These are phyloP conservation scores for Oncopodura yosiiana DNA, from an alignment of 1,140 invertebrate species.

Conservation along the genomic window DNA sequence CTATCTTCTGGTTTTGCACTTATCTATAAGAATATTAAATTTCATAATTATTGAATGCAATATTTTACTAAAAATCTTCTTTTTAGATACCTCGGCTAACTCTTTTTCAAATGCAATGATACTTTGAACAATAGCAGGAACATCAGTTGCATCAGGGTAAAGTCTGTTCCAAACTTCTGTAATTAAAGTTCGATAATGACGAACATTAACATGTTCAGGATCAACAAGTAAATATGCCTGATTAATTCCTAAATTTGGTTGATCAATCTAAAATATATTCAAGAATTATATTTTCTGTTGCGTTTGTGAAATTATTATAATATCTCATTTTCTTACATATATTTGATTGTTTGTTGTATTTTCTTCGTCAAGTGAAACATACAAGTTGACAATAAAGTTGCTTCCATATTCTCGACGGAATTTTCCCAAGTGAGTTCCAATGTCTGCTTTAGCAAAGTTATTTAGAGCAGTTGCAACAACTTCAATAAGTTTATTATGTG, in stretches of 20 bases:
- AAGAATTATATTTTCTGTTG: no score
- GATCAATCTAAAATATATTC: slow-evolving; percentile 26
- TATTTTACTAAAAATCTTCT: not conserved
- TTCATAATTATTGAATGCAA: not conserved
- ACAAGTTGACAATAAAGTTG: slow-evolving; percentile 21
- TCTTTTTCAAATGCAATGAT: slow-evolving; percentile 13
- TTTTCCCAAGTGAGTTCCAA: slow-evolving; percentile 27
- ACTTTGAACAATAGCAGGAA: not conserved
- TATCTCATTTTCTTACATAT: slow-evolving; percentile 32
- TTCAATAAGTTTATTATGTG: no score
- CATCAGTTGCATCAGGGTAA: slow-evolving; percentile 7
- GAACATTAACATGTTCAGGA: not conserved
- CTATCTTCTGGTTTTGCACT: slow-evolving; percentile 3
- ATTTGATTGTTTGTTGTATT: slow-evolving; percentile 22
- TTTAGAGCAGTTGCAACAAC: no score
- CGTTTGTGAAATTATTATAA: no score
- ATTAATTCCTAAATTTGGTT: slow-evolving; percentile 20
- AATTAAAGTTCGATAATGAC: slow-evolving; percentile 14
- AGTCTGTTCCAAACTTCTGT: slow-evolving; percentile 16
- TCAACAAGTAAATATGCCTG: not conserved
- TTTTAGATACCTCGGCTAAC: slow-evolving; percentile 12
- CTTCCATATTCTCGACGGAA: slow-evolving; percentile 19
- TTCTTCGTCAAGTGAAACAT: slow-evolving; percentile 28
- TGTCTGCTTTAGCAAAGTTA: not conserved
- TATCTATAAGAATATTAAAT: slow-evolving; percentile 5